phyloP scores from a whole-genome alignment of 2,797 vertebrate species.

The Paguma larvata region DNA sequence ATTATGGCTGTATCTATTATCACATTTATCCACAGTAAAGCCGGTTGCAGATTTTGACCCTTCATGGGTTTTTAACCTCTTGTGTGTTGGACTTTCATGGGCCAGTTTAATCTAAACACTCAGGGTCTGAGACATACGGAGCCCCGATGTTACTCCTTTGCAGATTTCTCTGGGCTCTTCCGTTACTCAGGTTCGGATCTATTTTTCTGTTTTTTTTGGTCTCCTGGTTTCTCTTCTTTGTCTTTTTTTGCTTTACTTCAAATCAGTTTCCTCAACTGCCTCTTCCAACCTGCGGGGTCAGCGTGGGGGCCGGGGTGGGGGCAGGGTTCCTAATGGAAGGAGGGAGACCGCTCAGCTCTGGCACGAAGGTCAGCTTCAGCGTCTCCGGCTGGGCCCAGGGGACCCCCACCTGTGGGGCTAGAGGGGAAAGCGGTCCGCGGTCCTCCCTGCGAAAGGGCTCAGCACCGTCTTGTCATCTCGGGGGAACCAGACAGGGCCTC shows the following conservation, averaged over 20 bases:
- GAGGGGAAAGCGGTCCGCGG: accelerated
- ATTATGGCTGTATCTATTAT: too few species aligned
- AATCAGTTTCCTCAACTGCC: not conserved
- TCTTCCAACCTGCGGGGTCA: too few species aligned
- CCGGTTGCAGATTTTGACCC: not conserved
- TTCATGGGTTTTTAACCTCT: not conserved
- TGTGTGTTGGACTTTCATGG: not conserved
- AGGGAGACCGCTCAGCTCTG: not conserved
- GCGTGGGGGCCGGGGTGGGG: accelerated
- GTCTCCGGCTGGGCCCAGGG: not conserved
- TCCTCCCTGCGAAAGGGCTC: not conserved
- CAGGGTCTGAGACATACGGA: too few species aligned
- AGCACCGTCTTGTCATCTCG: not conserved
- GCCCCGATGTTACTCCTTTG: not conserved
- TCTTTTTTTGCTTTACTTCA: not conserved
- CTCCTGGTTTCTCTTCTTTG: not conserved
- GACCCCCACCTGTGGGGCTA: not conserved
- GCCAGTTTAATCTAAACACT: not conserved
- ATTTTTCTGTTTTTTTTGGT: not conserved
- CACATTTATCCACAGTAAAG: not conserved
- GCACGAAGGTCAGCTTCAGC: not conserved
- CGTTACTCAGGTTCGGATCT: not conserved
- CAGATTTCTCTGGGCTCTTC: not conserved
- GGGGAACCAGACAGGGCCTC: not conserved
- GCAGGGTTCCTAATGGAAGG: not conserved